Conservation (phyloP, 2,888 invertebrate species). For the Ligdia adustata region DNA sequence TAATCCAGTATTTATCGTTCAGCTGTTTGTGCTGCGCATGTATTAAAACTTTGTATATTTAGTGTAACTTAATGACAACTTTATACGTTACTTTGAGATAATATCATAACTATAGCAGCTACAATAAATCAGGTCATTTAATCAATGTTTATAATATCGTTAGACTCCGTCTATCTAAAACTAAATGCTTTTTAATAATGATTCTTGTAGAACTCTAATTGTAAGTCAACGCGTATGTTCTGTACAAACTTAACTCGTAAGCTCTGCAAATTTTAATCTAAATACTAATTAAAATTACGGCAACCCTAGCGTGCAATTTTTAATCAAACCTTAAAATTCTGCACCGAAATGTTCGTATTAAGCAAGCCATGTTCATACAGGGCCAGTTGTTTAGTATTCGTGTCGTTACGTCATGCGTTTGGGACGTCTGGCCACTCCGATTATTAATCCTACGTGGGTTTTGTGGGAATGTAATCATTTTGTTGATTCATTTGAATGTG, state of each 20-base stretch:
- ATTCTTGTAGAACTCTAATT: too few relatives aligned
- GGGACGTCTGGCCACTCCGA: conserved; percentile 51
- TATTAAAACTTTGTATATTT: too few relatives aligned
- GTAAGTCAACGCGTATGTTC: too few relatives aligned
- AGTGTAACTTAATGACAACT: too few relatives aligned
- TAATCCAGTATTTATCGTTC: too few relatives aligned
- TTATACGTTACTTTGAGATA: too few relatives aligned
- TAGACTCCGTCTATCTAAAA: too few relatives aligned
- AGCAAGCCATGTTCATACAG: conserved; percentile 14
- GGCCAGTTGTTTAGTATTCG: conserved; percentile 65
- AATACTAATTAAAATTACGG: conserved; percentile 7
- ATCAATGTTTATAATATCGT: too few relatives aligned
- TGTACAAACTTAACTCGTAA: not conserved
- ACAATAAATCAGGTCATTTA: too few relatives aligned
- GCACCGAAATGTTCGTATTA: conserved; percentile 9
- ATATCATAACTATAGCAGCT: too few relatives aligned
- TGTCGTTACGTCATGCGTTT: conserved; percentile 57
- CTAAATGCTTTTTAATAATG: too few relatives aligned
- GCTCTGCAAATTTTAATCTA: conserved; percentile 4
- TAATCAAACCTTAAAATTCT: conserved; percentile 16
- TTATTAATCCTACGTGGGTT: conserved; percentile 74
- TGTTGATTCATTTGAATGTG: conserved; percentile 48
- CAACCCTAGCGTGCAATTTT: conserved; percentile 6
- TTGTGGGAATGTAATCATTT: conserved; percentile 46
- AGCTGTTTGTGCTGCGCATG: too few relatives aligned